Base-by-base conservation (phyloP, 2,113 vertebrate species). In the Dasyprocta punctata region DNA sequence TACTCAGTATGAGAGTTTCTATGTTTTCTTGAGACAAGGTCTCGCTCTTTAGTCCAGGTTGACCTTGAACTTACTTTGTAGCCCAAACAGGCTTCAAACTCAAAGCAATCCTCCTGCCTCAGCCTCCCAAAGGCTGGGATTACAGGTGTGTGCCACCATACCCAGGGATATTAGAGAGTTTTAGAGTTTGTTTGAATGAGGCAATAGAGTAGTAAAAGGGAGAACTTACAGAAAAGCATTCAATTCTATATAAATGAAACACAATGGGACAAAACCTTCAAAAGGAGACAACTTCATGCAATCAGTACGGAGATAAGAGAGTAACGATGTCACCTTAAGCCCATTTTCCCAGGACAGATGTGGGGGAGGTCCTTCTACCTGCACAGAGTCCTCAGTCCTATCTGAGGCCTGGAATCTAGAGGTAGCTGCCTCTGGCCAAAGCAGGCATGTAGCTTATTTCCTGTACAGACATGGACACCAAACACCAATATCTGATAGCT, bases 291-390 rank as follows among this genome's bases (percentile, higher is more conserved):
- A 0, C 17, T 38, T 54, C 38, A 63, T 26, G 8, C 17, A 85
- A 16, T 44, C 28, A 47, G 44, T 26, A 1, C 33, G 44, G 30
- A 61, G 17, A 89, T 38, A 41, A 17, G 5, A n/a, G 22, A 90
- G 14, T 61, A 38, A 60, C 36, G 69, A 49, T 41, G 26, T 22
- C 14, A 54, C 5, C 4, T 2, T 30, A 81, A 71, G 8, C 7
- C 10, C 4, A 4, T 56, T 47, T 38, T 30, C 58, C 67, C n/a
- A 61, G 5, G 38, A 38, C 69, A 92, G 19, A 44, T 3, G 4
- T 0, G 1, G 13, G 14, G 19, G 16, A 61, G 2, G 22, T 2
- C 17, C 22, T 41, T 17, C 1, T 4, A 22, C 14, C 36, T 52
- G 58, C 26, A 24, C 20, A n/a, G 10, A 44, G 20, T 33, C 17